These are phyloP conservation scores for Physella acuta DNA, from an alignment of 1,140 invertebrate genomes.

Conservation along the genomic window DNA sequence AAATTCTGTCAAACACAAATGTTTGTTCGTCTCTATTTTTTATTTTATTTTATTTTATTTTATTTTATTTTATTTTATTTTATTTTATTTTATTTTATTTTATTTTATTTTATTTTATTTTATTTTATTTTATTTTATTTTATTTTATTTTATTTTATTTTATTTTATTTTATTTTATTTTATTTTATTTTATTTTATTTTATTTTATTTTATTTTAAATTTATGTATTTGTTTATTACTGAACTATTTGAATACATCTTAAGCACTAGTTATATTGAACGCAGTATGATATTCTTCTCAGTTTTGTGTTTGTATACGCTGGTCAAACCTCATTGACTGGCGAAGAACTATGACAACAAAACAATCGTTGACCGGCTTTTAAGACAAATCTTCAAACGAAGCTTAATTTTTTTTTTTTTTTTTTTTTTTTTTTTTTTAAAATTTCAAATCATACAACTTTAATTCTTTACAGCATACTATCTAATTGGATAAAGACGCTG, in stretches of 20 bases:
- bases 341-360: too few species aligned
- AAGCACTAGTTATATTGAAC: too few species aligned
- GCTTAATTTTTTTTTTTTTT: not conserved
- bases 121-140: not conserved
- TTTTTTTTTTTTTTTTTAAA: not conserved
- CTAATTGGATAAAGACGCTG: too few species aligned
- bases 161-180: not conserved
- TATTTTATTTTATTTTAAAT: not conserved
- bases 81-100: not conserved
- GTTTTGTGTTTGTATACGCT: too few species aligned
- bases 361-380: too few species aligned
- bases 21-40: not conserved
- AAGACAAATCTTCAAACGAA: too few species aligned
- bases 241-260: too few species aligned
- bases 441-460: not conserved
- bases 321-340: too few species aligned
- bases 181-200: not conserved
- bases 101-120: not conserved
- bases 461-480: not conserved
- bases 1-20: not conserved
- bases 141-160: not conserved
- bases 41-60: not conserved
- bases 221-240: too few species aligned
- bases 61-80: not conserved
- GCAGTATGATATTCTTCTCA: too few species aligned